Base-by-base conservation (phyloP, 2,113 vertebrate genomes). In the Chaenogobius annularis region DNA sequence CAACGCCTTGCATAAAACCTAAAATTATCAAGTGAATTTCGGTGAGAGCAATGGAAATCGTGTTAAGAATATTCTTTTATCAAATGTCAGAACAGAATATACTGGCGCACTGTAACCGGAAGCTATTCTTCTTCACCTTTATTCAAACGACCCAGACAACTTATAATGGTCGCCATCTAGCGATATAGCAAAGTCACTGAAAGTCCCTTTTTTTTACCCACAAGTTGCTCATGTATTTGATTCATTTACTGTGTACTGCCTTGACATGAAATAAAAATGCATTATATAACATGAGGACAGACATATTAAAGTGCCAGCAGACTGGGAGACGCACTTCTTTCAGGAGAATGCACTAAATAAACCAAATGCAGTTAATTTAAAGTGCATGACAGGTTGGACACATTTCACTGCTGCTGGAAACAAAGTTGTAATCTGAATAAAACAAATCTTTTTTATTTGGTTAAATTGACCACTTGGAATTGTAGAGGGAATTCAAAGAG, bases 1-100 rank as follows among this genome's bases (percentile, higher is more conserved):
- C 0, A n/a, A 70, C 73, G 46, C 72, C 64, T 85, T 44, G 43
- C 87, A 90, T 91, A 7, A 70, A 91, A 83, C 40, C 22, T 47
- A 52, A 46, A 66, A 14, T 20, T 68, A 19, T 17, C 10, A 22
- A 19, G 1, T 0, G 19, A n/a, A 40, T 73, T 50, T 75, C 47
- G 46, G 64, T 0, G 13, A 0, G 12, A n/a, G 23, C 10, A 26
- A 68, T 3, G 10, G 8, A 1, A 20, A 9, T 14, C 20, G 63
- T 0, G 77, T 63, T 81, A 14, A 31, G 2, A 63, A 46, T 13
- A 63, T 47, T 74, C 47, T 71, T 31, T 44, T 63, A n/a, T 58
- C 46, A 68, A 74, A 65, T 68, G 55, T 61, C 47, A 46, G 64
- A 31, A 81, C 68, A 85, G 64, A 55, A 75, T 66, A 75, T 58